Conservation (phyloP, 2,797 vertebrate species). For the Lacerta viridis region DNA sequence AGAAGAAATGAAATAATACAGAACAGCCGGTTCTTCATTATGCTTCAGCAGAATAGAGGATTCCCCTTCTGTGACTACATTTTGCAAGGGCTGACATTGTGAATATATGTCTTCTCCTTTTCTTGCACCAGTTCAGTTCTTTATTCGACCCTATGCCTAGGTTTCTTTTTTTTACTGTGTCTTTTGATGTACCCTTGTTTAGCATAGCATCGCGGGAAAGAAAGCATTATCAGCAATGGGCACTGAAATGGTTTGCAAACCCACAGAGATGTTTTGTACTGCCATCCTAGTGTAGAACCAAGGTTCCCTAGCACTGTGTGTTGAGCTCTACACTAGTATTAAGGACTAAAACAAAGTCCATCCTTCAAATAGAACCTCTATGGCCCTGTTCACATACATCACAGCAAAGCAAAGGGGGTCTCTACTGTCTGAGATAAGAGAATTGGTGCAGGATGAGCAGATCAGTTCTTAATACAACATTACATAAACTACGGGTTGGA, state of each 20-base stretch:
- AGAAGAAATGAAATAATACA: conserved; percentile 3
- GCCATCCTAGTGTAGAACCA: too few relatives aligned
- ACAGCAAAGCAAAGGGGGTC: background rate
- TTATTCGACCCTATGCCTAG: background rate
- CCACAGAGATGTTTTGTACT: background rate
- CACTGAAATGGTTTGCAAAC: background rate
- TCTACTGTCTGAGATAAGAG: background rate
- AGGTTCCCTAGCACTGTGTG: too few relatives aligned
- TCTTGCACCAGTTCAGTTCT: background rate
- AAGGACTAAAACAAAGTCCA: background rate
- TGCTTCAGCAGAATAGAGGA: background rate
- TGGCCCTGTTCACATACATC: background rate
- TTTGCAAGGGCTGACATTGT: background rate
- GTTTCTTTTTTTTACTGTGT: background rate
- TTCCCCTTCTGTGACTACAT: background rate
- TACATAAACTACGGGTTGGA: background rate
- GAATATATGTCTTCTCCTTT: background rate
- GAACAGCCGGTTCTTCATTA: conserved; percentile 7
- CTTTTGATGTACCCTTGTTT: background rate
- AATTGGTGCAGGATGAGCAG: background rate
- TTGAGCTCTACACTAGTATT: background rate
- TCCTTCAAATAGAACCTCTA: too few relatives aligned
- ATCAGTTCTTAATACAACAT: background rate
- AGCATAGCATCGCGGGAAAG: background rate
- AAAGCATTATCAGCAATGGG: background rate